phyloP scores from a whole-genome alignment of 2,888 invertebrate species.

The Nemapogon koenigi region DNA sequence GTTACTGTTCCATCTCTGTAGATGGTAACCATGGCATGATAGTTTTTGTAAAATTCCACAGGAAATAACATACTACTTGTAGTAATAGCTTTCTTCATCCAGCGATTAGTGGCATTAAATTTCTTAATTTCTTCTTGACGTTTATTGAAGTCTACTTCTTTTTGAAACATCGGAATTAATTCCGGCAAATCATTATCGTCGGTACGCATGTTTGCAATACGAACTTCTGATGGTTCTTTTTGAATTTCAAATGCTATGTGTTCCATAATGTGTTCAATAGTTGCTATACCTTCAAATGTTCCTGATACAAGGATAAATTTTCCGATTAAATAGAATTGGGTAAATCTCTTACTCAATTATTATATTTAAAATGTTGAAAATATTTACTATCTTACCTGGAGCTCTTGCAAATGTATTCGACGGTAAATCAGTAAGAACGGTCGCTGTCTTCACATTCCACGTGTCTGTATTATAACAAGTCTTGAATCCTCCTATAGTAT shows the following conservation, averaged over 20 bases:
- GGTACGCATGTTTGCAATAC: slow-evolving; percentile 58
- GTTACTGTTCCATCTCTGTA: slow-evolving; percentile 76
- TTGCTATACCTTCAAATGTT: slow-evolving; percentile 64
- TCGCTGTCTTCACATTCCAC: slow-evolving; percentile 50
- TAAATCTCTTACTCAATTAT: slow-evolving; percentile 31
- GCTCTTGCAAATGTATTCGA: slow-evolving; percentile 72
- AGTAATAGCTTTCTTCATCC: slow-evolving; percentile 76
- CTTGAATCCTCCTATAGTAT: slow-evolving; percentile 34
- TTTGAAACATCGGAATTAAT: slow-evolving; percentile 61
- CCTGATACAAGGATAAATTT: slow-evolving; percentile 36
- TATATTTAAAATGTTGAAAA: slow-evolving; percentile 37
- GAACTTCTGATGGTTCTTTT: slow-evolving; percentile 66
- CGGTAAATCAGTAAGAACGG: slow-evolving; percentile 69
- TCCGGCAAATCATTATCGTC: slow-evolving; percentile 46
- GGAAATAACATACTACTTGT: slow-evolving; percentile 73
- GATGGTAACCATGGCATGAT: slow-evolving; percentile 67
- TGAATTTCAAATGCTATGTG: slow-evolving; percentile 65
- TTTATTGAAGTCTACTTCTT: slow-evolving; percentile 58
- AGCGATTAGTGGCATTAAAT: slow-evolving; percentile 73
- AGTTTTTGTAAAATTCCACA: slow-evolving; percentile 59
- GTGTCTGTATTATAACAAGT: slow-evolving; percentile 63
- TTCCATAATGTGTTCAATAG: slow-evolving; percentile 72
- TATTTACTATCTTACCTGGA: slow-evolving; percentile 55
- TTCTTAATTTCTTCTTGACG: slow-evolving; percentile 51
- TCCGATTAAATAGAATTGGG: too few species aligned